Conservation (phyloP, 2,888 invertebrate genomes). For the Synergus laeviventris region DNA sequence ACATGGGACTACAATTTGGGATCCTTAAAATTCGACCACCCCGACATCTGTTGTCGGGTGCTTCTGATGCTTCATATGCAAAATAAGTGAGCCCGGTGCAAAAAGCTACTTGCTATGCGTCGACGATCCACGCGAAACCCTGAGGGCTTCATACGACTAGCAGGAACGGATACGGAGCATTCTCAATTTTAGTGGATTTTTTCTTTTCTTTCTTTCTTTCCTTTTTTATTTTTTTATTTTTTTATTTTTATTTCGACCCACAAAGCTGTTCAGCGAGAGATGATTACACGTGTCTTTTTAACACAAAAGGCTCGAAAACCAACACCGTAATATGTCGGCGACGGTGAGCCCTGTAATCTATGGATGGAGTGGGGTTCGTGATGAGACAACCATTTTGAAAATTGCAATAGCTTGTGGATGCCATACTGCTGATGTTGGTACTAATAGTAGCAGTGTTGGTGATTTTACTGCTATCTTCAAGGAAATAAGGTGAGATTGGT, state of each 20-base stretch:
- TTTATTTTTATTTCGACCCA: conserved; percentile 47
- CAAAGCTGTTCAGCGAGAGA: conserved; percentile 57
- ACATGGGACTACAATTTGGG: conserved; percentile 53
- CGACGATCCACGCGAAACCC: conserved; percentile 47
- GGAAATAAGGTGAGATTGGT: conserved; percentile 66
- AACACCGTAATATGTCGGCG: conserved; percentile 76
- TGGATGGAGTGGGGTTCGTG: conserved; percentile 59
- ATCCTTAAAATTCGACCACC: conserved; percentile 54
- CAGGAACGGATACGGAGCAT: conserved; percentile 47
- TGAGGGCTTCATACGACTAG: conserved; percentile 46
- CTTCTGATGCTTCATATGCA: conserved; percentile 60
- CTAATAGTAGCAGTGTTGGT: conserved; percentile 53
- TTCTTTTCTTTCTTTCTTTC: conserved; percentile 54
- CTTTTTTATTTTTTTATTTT: no score
- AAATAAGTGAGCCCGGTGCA: conserved; percentile 54
- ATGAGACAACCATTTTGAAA: conserved; percentile 75
- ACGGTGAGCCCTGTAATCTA: conserved; percentile 74
- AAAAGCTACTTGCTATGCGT: conserved; percentile 58
- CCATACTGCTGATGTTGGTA: conserved; percentile 55
- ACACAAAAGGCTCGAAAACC: conserved; percentile 77
- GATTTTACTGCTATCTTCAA: conserved; percentile 52
- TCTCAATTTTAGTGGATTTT: conserved; percentile 50
- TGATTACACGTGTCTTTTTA: conserved; percentile 76
- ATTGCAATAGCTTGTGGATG: conserved; percentile 66
- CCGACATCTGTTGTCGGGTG: conserved; percentile 57